Evolutionary conservation across 2,888 invertebrate species (phyloP), one percentile per base, ranked within the genome.

Genomic region (Dorcus hopei): DNA sequence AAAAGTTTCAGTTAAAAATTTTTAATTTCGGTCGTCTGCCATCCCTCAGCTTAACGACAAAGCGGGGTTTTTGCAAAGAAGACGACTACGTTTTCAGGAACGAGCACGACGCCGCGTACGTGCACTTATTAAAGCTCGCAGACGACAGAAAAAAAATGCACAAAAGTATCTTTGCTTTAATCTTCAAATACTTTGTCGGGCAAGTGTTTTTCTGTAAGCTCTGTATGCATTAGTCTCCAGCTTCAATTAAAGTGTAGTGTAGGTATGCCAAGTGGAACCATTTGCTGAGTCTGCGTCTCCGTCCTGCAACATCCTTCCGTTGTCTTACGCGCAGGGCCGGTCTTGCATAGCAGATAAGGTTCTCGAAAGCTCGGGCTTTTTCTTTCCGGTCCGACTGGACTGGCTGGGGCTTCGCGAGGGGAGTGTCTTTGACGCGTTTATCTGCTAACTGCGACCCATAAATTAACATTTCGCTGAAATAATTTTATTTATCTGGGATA

Each of bases 121-220:
- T 45, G 45, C 45, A 45, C 45, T 45, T 45, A 45, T 45, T 45
- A 45, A 54, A 57, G 43, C 49, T 60, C 52, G 59, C 59, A 61
- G 61, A 61, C 61, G 42, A 59, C 57, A 54, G 43, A 67, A 33
- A 33, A 26, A 64, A 66, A 66, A 64, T 61, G 57, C 65, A 69
- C 66, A 68, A 69, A 68, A 67, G 68, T 70, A 68, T 68, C 68
- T 67, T 64, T 59, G 70, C 70, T 72, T 72, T 72, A 71, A 71
- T 72, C 72, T 71, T 67, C 65, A 60, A 66, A 69, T 67, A 68
- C 70, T 68, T 65, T 68, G 65, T 62, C 62, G 62, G 64, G 66
- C 69, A 68, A 68, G 69, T 69, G 69, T 68, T 70, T 67, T 62
- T 67, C 66, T 66, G 65, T 63, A 59, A 63, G 65, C 67, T 65